Evolutionary conservation across 2,888 invertebrate species (phyloP).

Genomic region (Trachelus iudaicus): DNA sequence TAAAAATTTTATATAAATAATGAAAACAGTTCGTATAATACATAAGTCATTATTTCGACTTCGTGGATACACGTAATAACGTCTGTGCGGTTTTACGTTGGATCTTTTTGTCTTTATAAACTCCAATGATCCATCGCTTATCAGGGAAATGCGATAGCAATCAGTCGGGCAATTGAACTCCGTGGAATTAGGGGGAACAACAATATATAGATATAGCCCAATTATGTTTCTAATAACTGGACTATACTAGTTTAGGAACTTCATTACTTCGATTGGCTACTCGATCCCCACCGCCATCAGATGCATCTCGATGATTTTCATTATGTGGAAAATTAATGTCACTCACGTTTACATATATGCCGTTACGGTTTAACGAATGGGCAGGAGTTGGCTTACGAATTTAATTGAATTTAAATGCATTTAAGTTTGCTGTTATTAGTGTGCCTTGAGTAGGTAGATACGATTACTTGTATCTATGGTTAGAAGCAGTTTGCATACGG

Average conservation of each 20-base stretch:
- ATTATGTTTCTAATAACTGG: neutral
- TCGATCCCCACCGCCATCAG: neutral
- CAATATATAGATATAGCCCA: neutral
- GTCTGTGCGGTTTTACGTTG: neutral
- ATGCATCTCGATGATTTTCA: neutral
- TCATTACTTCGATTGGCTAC: neutral
- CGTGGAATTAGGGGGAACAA: neutral
- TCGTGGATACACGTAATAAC: neutral
- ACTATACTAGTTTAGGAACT: neutral
- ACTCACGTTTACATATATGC: neutral
- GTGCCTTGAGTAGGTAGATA: neutral
- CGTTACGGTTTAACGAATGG: neutral
- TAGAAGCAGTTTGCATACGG: neutral
- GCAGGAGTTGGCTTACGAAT: neutral
- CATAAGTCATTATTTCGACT: neutral
- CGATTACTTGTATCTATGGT: neutral
- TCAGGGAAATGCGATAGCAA: neutral
- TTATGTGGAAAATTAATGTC: neutral
- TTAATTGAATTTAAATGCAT: neutral
- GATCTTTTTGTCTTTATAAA: neutral
- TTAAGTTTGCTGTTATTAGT: neutral
- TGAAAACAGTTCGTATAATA: neutral
- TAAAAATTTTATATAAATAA: neutral
- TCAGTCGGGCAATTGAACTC: neutral
- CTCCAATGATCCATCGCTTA: neutral